Evolutionary conservation across 2,113 vertebrate genomes (phyloP).

Genomic region (Odontesthes bonariensis): DNA sequence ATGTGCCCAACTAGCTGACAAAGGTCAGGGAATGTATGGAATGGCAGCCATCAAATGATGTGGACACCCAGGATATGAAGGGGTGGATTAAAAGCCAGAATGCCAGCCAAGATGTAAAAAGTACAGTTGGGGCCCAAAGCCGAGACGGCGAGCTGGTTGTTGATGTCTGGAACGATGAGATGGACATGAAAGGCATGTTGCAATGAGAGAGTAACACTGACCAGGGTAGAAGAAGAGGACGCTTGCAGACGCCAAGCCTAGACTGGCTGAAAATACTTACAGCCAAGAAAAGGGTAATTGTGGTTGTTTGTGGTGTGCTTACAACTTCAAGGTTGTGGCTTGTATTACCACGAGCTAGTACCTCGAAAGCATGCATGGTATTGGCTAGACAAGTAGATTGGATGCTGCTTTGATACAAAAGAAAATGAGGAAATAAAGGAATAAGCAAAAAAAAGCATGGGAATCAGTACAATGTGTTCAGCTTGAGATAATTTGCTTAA

Average conservation of each 20-base stretch:
- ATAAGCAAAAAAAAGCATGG: too few species aligned
- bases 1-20: background rate
- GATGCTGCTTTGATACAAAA: background rate
- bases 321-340: constrained; percentile 75
- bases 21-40: constrained; percentile 30
- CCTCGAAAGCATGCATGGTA: constrained; percentile 53
- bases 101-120: constrained; percentile 14
- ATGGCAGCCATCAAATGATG: constrained; percentile 16
- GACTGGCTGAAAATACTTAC: constrained; percentile 72
- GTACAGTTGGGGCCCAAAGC: constrained; percentile 9
- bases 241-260: constrained; percentile 57
- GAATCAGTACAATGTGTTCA: background rate
- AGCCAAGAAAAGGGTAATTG: constrained; percentile 61
- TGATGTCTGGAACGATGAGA: constrained; percentile 36
- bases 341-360: constrained; percentile 58
- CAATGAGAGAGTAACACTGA: constrained; percentile 56
- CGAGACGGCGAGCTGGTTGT: constrained; percentile 31
- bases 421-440: too few species aligned
- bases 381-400: constrained; percentile 33
- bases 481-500: too few species aligned
- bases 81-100: constrained; percentile 38
- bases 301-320: constrained; percentile 63
- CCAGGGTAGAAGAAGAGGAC: constrained; percentile 58
- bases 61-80: constrained; percentile 51
- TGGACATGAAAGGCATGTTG: constrained; percentile 51